Evolutionary conservation across 2,888 invertebrate genomes (phyloP).

Genomic region (Campoplex nolae): DNA sequence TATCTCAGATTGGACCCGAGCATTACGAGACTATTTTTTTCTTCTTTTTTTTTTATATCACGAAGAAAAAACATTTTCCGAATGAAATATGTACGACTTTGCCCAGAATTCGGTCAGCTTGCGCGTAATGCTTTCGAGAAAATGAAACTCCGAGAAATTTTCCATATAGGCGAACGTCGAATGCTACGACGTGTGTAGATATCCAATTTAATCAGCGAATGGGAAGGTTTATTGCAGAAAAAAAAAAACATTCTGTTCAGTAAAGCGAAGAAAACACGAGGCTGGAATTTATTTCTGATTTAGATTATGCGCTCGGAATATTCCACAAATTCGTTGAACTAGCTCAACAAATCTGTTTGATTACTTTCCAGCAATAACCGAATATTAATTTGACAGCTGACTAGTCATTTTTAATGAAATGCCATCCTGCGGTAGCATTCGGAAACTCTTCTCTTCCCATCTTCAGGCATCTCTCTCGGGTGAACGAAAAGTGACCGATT

Average conservation of each 20-base stretch:
- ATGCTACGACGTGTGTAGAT: not conserved
- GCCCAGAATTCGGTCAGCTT: not conserved
- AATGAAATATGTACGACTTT: conserved; percentile 60
- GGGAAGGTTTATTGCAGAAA: not conserved
- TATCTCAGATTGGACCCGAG: conserved; percentile 63
- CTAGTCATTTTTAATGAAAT: not conserved
- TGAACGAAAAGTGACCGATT: not conserved
- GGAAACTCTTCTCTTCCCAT: too few species aligned
- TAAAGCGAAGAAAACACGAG: not conserved
- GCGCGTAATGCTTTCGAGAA: conserved; percentile 35
- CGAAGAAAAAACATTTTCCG: conserved; percentile 57
- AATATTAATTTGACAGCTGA: not conserved
- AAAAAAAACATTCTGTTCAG: not conserved
- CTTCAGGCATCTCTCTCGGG: not conserved
- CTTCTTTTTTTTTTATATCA: conserved; percentile 42
- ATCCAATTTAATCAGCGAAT: not conserved
- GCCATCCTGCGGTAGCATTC: too few species aligned
- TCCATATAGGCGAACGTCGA: not conserved
- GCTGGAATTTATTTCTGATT: not conserved
- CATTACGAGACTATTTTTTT: conserved; percentile 54
- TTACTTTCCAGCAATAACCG: not conserved
- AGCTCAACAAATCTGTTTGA: not conserved
- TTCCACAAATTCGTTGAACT: not conserved
- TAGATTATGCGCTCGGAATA: not conserved
- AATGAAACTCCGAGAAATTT: conserved; percentile 43